phyloP scores from a whole-genome alignment of 2,113 vertebrate species.

The Onychorhynchus coronatus region DNA sequence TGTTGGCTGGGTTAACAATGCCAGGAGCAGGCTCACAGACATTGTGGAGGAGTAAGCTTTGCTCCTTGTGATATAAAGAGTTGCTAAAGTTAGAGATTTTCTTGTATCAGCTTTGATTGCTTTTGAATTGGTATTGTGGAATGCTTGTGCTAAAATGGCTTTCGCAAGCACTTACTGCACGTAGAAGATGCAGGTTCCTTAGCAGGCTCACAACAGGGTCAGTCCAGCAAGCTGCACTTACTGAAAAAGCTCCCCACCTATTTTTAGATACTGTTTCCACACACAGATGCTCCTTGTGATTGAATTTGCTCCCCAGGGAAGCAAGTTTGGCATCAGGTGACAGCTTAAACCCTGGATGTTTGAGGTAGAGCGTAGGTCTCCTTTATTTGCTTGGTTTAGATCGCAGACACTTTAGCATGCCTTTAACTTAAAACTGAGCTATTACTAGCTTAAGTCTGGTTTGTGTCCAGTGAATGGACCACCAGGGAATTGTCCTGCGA shows the following conservation, averaged over 20 bases:
- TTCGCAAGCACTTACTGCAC: neutral
- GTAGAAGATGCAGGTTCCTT: neutral
- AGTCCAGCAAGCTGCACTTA: neutral
- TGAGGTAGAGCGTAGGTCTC: neutral
- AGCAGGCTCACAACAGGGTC: accelerated
- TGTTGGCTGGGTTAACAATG: neutral
- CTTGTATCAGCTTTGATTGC: neutral
- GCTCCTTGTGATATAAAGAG: neutral
- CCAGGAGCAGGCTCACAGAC: neutral
- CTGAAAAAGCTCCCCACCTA: neutral
- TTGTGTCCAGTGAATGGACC: too few species aligned
- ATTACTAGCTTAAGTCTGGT: neutral
- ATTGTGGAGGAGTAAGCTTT: neutral
- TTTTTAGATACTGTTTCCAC: neutral
- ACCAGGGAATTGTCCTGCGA: neutral
- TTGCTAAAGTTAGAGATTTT: neutral
- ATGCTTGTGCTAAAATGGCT: neutral
- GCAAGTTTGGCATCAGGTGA: neutral
- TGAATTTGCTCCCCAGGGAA: neutral
- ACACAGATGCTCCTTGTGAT: neutral
- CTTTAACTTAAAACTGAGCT: neutral
- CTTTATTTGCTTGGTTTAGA: neutral
- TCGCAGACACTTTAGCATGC: neutral
- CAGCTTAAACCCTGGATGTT: neutral
- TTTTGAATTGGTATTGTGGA: neutral